Evolutionary conservation across 2,797 vertebrate species (phyloP).

Genomic region (Buceros bicornis): DNA sequence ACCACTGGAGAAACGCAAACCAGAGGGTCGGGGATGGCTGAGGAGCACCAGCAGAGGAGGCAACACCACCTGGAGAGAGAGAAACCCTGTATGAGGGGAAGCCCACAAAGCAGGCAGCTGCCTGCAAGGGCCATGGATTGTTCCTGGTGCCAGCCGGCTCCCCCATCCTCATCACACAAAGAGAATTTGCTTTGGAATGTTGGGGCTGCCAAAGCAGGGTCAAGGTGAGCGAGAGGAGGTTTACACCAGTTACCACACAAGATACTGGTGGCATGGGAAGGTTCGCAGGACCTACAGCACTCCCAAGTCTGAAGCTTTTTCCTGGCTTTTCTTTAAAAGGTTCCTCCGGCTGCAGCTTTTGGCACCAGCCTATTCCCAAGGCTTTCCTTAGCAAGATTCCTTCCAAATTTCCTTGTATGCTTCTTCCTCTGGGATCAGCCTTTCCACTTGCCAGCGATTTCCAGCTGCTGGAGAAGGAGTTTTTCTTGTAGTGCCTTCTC

Average conservation of each 20-base stretch:
- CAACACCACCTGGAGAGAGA: background rate
- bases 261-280: background rate
- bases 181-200: background rate
- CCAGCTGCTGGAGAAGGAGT: constrained; percentile 13
- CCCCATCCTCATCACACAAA: fast-evolving
- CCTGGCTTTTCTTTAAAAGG: background rate
- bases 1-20: background rate
- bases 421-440: constrained; percentile 18
- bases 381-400: background rate
- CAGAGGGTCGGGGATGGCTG: background rate
- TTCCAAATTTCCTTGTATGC: constrained; percentile 32
- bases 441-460: constrained; percentile 42
- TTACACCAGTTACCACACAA: background rate
- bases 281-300: background rate
- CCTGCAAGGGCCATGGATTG: background rate
- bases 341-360: background rate
- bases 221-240: background rate
- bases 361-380: constrained; percentile 5
- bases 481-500: constrained; percentile 23
- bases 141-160: background rate
- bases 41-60: background rate
- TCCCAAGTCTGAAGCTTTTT: background rate
- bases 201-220: background rate
- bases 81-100: background rate
- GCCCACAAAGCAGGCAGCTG: background rate